Base-by-base conservation (phyloP, 2,888 invertebrate genomes). In the Gastrophysa polygoni region DNA sequence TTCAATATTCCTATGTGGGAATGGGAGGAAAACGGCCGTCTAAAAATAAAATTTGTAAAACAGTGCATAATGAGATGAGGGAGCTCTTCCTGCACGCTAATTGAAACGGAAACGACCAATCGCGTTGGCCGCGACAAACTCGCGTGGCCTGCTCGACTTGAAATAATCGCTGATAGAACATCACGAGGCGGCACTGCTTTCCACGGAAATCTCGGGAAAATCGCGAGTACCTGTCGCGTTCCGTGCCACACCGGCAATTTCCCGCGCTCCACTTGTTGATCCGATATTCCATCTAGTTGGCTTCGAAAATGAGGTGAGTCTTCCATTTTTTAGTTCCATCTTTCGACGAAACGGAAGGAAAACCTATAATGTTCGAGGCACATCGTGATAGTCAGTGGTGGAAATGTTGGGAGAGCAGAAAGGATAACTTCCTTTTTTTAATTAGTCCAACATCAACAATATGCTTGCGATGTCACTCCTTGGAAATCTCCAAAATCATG, bases 81-180 rank as follows among this genome's bases (percentile, higher is more conserved):
- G 81, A 80, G 80, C 80, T 80, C 80, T 81, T 81, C 81, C 81
- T 81, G 80, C 80, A 74, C 75, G 73, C 77, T 80, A 81, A 81
- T 81, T 81, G 81, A 81, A 81, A 80, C 81, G 82, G 82, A 82
- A 81, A 78, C 80, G 78, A 77, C 78, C 81, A 82, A 82, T 82
- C 80, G 81, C 77, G 77, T 68, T 73, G 77, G 76, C 75, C 75
- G 77, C 77, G 78, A 77, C 78, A 76, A 77, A 77, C 77, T 78
- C 77, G 77, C 78, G 77, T 77, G 78, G 78, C 74, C 72, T 71
- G 70, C 76, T 71, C 64, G 63, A 70, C 70, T 70, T 69, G 63
- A 73, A 73, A 70, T 72, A 73, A 68, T 72, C 57, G 61, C 58
- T 48, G 65, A 64, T 61, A 38, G 52, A 64, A 48, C 61, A 54